These are phyloP conservation scores for Drosophila ustulata DNA, from an alignment of 2,888 invertebrate species.

Conservation along the genomic window DNA sequence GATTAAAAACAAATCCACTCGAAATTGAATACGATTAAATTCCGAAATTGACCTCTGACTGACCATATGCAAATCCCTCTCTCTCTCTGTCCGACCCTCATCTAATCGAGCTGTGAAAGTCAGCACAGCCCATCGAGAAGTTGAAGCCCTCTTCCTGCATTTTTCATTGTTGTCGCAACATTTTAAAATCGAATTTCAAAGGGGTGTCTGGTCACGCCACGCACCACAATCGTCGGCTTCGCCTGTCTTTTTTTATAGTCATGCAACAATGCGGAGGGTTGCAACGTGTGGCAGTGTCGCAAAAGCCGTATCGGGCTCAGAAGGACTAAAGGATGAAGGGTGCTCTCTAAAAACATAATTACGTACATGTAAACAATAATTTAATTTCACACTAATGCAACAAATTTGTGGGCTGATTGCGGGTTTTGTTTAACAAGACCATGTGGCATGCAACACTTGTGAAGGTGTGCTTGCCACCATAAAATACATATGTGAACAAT, in stretches of 20 bases:
- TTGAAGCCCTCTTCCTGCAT: neutral
- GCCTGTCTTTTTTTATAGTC: conserved; percentile 42
- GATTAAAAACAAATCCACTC: conserved; percentile 79
- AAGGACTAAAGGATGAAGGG: neutral
- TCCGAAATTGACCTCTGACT: conserved; percentile 72
- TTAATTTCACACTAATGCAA: conserved; percentile 83
- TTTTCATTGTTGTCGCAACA: conserved; percentile 60
- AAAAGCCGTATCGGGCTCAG: neutral
- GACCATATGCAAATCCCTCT: conserved; percentile 71
- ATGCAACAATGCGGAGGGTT: conserved; percentile 64
- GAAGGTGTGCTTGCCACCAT: conserved; percentile 39
- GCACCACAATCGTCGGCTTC: conserved; percentile 27
- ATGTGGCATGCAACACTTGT: conserved; percentile 36
- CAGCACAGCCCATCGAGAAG: conserved; percentile 39
- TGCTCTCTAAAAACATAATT: conserved; percentile 78
- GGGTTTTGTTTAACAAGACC: conserved; percentile 69
- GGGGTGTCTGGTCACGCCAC: conserved; percentile 34
- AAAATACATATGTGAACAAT: conserved; percentile 6
- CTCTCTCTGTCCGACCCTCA: neutral
- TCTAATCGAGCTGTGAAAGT: conserved; percentile 70
- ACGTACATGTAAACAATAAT: conserved; percentile 84
- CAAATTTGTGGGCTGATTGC: conserved; percentile 85
- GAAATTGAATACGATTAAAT: conserved; percentile 78
- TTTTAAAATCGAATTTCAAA: conserved; percentile 80
- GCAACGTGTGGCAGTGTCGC: conserved; percentile 14